Conservation (phyloP, 2,797 vertebrate species). For the Dendrocincla tyrannina region DNA sequence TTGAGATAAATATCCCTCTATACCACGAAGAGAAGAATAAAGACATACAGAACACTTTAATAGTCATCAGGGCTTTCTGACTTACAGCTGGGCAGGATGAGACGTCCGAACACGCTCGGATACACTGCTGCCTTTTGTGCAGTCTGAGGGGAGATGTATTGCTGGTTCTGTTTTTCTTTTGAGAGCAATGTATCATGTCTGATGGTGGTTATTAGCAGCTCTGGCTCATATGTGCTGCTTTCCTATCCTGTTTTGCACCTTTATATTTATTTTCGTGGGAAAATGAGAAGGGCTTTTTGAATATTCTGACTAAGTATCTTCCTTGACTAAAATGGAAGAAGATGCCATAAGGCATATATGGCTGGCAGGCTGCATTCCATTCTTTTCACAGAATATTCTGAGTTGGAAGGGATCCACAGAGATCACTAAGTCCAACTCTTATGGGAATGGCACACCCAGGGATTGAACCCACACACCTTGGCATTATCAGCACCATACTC, state of each 20-base stretch:
- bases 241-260: too few relatives aligned
- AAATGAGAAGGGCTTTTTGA: too few relatives aligned
- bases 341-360: too few relatives aligned
- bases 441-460: background rate
- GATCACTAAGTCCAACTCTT: background rate
- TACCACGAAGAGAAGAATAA: background rate
- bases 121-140: background rate
- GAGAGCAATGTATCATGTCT: background rate
- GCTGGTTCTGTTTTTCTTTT: background rate
- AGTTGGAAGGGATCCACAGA: background rate
- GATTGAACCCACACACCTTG: background rate
- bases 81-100: background rate
- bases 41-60: background rate
- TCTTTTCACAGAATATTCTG: background rate
- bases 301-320: too few relatives aligned
- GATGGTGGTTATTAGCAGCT: background rate
- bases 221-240: accelerated
- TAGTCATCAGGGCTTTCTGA: background rate
- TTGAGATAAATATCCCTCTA: background rate
- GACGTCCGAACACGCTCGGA: background rate
- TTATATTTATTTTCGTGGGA: too few relatives aligned
- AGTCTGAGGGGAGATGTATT: background rate
- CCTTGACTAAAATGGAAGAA: too few relatives aligned
- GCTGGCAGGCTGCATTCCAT: too few relatives aligned
- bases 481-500: background rate